These are phyloP conservation scores for Taenaris catops DNA, from an alignment of 2,888 invertebrate species.

Conservation along the genomic window DNA sequence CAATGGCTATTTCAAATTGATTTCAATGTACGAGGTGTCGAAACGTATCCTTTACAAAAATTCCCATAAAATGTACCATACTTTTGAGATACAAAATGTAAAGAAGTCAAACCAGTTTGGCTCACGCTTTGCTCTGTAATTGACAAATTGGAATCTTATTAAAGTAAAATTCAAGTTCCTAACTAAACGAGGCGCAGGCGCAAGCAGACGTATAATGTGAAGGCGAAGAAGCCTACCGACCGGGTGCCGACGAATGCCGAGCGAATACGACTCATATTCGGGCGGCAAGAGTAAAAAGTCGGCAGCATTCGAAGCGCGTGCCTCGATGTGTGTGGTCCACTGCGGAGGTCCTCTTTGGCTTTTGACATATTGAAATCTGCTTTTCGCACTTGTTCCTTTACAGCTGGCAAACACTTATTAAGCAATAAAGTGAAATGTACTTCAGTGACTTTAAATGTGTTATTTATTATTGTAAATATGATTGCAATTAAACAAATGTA, in stretches of 20 bases:
- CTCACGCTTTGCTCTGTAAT: conserved; percentile 80
- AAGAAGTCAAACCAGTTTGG: conserved; percentile 73
- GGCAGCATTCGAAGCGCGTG: conserved; percentile 85
- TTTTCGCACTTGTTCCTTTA: conserved; percentile 59
- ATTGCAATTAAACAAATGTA: too few species aligned
- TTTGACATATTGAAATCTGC: conserved; percentile 71
- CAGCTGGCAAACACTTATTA: conserved; percentile 11
- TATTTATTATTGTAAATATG: too few species aligned
- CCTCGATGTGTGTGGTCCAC: conserved; percentile 87
- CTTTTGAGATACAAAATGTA: conserved; percentile 59
- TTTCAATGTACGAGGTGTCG: not conserved
- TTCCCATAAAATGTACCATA: conserved; percentile 46
- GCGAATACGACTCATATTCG: conserved; percentile 48
- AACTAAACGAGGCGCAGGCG: conserved; percentile 53
- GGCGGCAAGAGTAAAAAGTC: conserved; percentile 66
- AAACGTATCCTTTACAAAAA: conserved; percentile 25
- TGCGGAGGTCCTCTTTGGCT: conserved; percentile 68
- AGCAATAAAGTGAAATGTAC: conserved; percentile 1
- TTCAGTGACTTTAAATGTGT: too few species aligned
- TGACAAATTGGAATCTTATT: conserved; percentile 87
- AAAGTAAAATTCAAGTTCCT: conserved; percentile 79
- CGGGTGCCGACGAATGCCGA: conserved; percentile 66
- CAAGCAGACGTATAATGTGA: conserved; percentile 38
- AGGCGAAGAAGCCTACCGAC: conserved; percentile 53
- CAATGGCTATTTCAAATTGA: too few species aligned